Percentiles rank a stretch among this genome's conserved stretches.
Evolutionary conservation across 2,113 vertebrate species (phyloP).

Genomic region (Etheostoma spectabile): DNA sequence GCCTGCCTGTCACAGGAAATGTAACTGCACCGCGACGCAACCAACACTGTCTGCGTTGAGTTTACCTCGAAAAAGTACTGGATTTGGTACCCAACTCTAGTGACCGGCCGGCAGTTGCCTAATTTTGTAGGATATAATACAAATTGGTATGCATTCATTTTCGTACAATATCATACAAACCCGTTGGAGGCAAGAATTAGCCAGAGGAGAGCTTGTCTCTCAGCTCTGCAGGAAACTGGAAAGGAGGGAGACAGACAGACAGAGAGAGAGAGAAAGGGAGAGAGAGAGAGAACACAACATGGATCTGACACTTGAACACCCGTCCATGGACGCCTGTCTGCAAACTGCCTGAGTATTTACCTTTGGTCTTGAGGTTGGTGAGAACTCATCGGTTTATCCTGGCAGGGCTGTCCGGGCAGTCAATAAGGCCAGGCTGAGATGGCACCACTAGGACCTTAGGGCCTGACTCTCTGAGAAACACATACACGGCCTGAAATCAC

Average conservation of each 20-base stretch:
- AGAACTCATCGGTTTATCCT: conserved; percentile 78
- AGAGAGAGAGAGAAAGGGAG: not conserved
- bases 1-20: too few relatives aligned
- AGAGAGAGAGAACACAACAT: conserved; percentile 16
- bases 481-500: conserved; percentile 13
- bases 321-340: conserved; percentile 66
- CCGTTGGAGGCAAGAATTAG: not conserved
- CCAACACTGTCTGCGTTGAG: too few relatives aligned
- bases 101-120: too few relatives aligned
- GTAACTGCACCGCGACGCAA: too few relatives aligned
- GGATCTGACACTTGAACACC: conserved; percentile 67
- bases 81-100: too few relatives aligned
- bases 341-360: conserved; percentile 72
- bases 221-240: not conserved
- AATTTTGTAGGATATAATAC: too few relatives aligned
- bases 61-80: too few relatives aligned
- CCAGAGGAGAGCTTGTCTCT: not conserved
- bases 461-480: not conserved
- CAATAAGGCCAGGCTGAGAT: conserved; percentile 31
- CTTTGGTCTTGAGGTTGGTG: conserved; percentile 54
- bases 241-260: not conserved
- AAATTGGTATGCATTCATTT: too few relatives aligned
- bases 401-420: conserved; percentile 47
- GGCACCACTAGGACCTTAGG: conserved; percentile 38
- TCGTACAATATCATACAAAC: too few relatives aligned